Base-by-base conservation (phyloP, 2,888 invertebrate species). In the Carcina quercana region DNA sequence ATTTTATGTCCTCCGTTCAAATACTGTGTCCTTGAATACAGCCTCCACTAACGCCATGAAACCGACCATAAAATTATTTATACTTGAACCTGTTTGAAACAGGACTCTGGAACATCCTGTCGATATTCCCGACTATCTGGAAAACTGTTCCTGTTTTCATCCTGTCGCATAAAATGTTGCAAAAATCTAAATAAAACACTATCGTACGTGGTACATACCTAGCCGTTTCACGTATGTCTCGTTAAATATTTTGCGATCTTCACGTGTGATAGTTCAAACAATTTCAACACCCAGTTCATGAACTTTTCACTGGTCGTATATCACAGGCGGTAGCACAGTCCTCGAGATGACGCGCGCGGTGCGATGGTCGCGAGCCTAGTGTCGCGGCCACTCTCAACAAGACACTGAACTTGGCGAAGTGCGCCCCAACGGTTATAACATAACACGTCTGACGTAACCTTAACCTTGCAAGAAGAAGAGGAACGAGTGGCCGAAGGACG, bases 401-500 rank as follows among this genome's bases (percentile, higher is more conserved):
- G 82, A 83, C 83, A 83, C 83, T 83, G 83, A 83, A 83, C 83
- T 83, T 80, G 83, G 69, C 61, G 62, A 64, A 71, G 75, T 70
- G 78, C 75, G 79, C 74, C 80, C 75, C 83, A 79, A 80, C 83
- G 82, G 83, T 83, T 83, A 83, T 83, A 83, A 83, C 83, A 82
- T 83, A 83, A 83, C 83, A 83, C 72, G 79, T 80, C 83, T 83
- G 83, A 83, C 83, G 83, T 83, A 83, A 83, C 83, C 83, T 83
- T 83, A 83, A 83, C 83, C 83, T 83, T 83, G 83, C 83, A 78
- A 80, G 83, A 83, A 82, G 80, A 79, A 82, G 83, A 79, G 82
- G 80, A 80, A 79, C 75, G 66, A 74, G 61, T 75, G 60, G 65
- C 67, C 79, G 79, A 83, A 80, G 82, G 80, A 80, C 80, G 79